Percentiles rank a stretch among this genome's conserved stretches.
phyloP scores from a whole-genome alignment of 2,888 invertebrate genomes.

The Cephus runcator region DNA sequence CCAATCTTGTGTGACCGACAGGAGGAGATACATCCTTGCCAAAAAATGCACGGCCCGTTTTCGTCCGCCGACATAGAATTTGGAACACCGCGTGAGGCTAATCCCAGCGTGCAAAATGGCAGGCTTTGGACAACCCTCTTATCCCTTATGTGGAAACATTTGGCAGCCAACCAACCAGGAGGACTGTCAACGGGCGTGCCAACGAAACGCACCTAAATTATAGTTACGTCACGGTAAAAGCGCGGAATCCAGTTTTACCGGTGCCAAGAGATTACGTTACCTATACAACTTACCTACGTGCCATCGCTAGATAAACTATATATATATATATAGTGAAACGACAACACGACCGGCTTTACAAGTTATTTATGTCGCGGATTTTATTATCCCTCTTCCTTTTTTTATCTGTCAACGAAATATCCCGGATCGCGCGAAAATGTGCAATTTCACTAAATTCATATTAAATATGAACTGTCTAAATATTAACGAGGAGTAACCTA shows the following conservation, averaged over 20 bases:
- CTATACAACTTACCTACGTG: neutral
- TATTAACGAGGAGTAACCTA: neutral
- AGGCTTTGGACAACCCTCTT: conserved; percentile 7
- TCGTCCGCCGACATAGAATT: neutral
- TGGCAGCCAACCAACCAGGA: conserved; percentile 18
- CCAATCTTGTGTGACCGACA: neutral
- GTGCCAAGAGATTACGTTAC: conserved; percentile 43
- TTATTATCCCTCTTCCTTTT: neutral
- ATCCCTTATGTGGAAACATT: conserved; percentile 16
- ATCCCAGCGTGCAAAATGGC: conserved; percentile 3
- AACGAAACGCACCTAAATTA: conserved; percentile 54
- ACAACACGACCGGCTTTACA: neutral
- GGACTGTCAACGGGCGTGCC: conserved; percentile 45
- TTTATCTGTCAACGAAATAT: neutral
- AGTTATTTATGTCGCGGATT: neutral
- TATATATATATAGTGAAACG: neutral
- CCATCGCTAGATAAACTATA: neutral
- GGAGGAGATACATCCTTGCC: neutral
- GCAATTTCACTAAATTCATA: neutral
- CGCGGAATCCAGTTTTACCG: conserved; percentile 28
- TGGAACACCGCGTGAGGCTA: neutral
- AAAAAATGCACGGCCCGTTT: neutral
- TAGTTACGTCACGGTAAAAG: conserved; percentile 45
- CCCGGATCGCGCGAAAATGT: neutral
- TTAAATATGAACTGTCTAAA: neutral